Percentiles rank a stretch among this genome's conserved stretches.
Evolutionary conservation across 2,888 invertebrate genomes (phyloP).

Genomic region (Thymelicus sylvestris): DNA sequence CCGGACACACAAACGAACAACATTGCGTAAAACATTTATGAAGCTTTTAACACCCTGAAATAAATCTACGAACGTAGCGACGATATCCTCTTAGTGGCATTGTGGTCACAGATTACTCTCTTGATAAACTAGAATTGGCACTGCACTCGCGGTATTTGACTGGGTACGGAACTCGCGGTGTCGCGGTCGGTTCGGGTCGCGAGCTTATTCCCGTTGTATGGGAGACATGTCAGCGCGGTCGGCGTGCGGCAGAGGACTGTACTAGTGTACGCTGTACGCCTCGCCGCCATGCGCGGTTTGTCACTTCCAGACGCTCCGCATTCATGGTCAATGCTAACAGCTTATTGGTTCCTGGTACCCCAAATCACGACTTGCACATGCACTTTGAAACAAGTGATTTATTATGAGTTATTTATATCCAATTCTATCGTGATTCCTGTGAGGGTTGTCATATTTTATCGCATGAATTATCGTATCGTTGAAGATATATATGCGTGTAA

Average conservation of each 20-base stretch:
- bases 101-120: slow-evolving; percentile 45
- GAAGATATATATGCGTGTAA: slow-evolving; percentile 16
- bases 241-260: slow-evolving; percentile 70
- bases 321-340: slow-evolving; percentile 73
- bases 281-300: slow-evolving; percentile 53
- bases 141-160: slow-evolving; percentile 57
- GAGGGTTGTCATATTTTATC: not conserved
- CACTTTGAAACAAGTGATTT: slow-evolving; percentile 12
- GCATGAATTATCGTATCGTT: not conserved
- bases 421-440: not conserved
- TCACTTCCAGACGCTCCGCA: slow-evolving; percentile 49
- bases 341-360: slow-evolving; percentile 53
- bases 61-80: slow-evolving; percentile 74
- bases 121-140: slow-evolving; percentile 47
- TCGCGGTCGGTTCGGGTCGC: slow-evolving; percentile 46
- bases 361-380: slow-evolving; percentile 46
- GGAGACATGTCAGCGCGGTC: slow-evolving; percentile 72
- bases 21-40: slow-evolving; percentile 55
- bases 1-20: slow-evolving; percentile 55
- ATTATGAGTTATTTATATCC: slow-evolving; percentile 10
- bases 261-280: slow-evolving; percentile 42
- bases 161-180: slow-evolving; percentile 38
- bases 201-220: slow-evolving; percentile 44
- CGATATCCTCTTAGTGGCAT: slow-evolving; percentile 52
- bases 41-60: slow-evolving; percentile 72